phyloP scores from a whole-genome alignment of 2,888 invertebrate genomes.

The Epinotia demarniana region DNA sequence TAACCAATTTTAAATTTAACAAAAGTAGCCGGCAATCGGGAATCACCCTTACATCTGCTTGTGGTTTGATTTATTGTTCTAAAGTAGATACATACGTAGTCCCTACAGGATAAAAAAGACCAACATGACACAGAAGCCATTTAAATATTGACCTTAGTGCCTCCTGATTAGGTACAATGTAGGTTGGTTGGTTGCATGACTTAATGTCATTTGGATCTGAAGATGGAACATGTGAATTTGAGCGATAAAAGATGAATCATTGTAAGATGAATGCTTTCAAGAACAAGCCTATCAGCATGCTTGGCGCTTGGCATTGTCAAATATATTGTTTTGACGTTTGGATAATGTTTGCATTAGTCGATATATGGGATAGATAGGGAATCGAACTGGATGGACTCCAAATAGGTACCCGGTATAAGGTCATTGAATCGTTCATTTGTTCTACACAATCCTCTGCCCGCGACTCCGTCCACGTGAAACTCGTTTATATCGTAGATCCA shows the following conservation, averaged over 20 bases:
- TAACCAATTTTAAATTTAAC: neutral
- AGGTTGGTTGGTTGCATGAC: too few species aligned
- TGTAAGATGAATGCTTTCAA: conserved; percentile 69
- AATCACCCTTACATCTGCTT: conserved; percentile 39
- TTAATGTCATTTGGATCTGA: neutral
- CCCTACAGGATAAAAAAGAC: neutral
- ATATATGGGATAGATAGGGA: neutral
- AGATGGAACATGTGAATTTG: conserved; percentile 65
- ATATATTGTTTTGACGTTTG: conserved; percentile 19
- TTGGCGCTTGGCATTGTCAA: conserved; percentile 65
- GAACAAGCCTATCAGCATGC: conserved; percentile 66
- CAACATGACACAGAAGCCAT: neutral
- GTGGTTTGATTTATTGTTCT: conserved; percentile 68
- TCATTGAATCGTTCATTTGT: too few species aligned
- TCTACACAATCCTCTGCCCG: too few species aligned
- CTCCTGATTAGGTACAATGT: neutral
- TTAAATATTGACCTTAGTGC: neutral
- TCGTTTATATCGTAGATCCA: too few species aligned
- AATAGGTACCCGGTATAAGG: too few species aligned
- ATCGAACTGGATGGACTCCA: too few species aligned
- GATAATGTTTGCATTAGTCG: neutral
- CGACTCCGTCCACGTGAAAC: too few species aligned
- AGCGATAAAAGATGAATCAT: conserved; percentile 78
- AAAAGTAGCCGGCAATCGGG: conserved; percentile 23
- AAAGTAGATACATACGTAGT: conserved; percentile 51